Base-by-base conservation (phyloP, 2,113 vertebrate species). In the Heliornis fulica region DNA sequence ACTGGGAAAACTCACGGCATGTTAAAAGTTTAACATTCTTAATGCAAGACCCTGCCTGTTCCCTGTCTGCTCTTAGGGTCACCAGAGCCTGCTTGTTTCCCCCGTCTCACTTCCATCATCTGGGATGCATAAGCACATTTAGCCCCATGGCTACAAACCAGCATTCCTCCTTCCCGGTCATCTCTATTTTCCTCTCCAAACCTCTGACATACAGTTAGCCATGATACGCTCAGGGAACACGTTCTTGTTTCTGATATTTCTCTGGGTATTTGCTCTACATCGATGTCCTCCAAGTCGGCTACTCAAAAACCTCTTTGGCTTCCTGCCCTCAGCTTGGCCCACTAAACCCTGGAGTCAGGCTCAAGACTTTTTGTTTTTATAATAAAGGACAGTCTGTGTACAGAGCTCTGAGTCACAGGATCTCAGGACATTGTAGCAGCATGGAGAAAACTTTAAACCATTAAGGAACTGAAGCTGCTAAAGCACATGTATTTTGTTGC, bases 221-320 rank as follows among this genome's bases (percentile, higher is more conserved):
- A 41, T 32, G 48, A 72, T 53, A 78, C 11, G 29, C 68, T 90
- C 40, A 86, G 57, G 75, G 90, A 85, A 69, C 32, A 83, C 31
- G 61, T 93, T 91, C 13, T 38, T 68, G 25, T 82, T 92, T 90
- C 56, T 90, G 65, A 29, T 92, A 36, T 26, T 89, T 92, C 76
- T 81, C n/a, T 92, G 48, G 64, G 46, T 6, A 11, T 83, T 95
- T 93, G 72, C 60, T 89, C 80, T 77, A 66, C 28, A 7, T 83
- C 86, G 83, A 64, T 93, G 56, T 86, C 36, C 90, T 94, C 64
- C 76, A 87, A 65, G 60, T 61, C 2, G 0, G 80, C 83, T 90
- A 48, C 76, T 93, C 94, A 79, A 54, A 88, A 93, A 95, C 61
- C 25, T 71, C 48, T 18, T 13, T 94, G 75, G 90, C 86, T 77